Conservation (phyloP, 2,797 vertebrate species). For the Anguilla pacifica region DNA sequence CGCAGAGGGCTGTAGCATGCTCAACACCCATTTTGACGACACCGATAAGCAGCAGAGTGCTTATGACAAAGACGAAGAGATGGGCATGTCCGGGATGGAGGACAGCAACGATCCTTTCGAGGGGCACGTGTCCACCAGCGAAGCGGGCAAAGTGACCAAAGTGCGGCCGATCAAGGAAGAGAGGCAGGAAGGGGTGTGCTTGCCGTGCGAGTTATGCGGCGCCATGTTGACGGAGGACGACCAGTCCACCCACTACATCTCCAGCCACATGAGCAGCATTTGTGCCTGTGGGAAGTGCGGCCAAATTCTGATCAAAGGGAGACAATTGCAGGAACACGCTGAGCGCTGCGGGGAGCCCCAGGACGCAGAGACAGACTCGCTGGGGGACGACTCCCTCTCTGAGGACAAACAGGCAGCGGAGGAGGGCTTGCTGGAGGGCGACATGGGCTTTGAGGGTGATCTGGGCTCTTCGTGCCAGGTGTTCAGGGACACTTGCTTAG, state of each 20-base stretch:
- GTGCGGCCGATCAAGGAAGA: conserved; percentile 70
- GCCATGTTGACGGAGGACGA: conserved; percentile 84
- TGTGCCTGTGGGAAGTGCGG: conserved; percentile 96
- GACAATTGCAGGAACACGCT: conserved; percentile 93
- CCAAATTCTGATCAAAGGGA: conserved; percentile 93
- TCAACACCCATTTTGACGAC: conserved; percentile 71
- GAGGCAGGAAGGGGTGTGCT: conserved; percentile 48
- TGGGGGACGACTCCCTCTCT: conserved; percentile 72
- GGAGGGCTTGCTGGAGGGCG: conserved; percentile 77
- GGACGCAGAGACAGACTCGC: conserved; percentile 80
- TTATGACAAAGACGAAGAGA: conserved; percentile 54
- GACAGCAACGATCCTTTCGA: conserved; percentile 57
- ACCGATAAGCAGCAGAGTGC: conserved; percentile 62
- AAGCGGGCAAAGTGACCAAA: conserved; percentile 57
- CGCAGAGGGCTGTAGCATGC: conserved; percentile 72
- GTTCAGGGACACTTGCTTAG: conserved; percentile 77
- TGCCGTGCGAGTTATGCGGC: conserved; percentile 90
- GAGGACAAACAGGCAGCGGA: conserved; percentile 84
- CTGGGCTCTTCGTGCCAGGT: conserved; percentile 73
- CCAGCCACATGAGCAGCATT: conserved; percentile 94
- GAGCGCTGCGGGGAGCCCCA: conserved; percentile 91
- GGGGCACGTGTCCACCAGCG: conserved; percentile 58
- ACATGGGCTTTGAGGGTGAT: conserved; percentile 71
- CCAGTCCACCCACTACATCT: conserved; percentile 90
- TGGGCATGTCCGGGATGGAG: conserved; percentile 58